Conservation (phyloP, 2,888 invertebrate genomes). For the Cheilosia scutellata region DNA sequence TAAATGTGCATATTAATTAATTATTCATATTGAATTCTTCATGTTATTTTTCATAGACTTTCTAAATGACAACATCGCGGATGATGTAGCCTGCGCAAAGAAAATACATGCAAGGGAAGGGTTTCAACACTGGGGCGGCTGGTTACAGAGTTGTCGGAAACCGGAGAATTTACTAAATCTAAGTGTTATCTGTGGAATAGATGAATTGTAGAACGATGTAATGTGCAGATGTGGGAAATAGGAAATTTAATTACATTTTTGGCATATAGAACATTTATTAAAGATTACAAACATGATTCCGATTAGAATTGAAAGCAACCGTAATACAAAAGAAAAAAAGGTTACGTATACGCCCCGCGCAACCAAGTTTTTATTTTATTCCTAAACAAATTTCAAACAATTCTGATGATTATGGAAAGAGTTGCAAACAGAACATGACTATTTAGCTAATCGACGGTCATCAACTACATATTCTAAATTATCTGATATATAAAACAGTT, state of each 20-base stretch:
- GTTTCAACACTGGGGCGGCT: conserved; percentile 81
- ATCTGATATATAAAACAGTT: too few species aligned
- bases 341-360: neutral
- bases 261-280: neutral
- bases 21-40: neutral
- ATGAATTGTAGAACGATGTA: conserved; percentile 19
- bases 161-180: conserved; percentile 60
- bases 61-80: conserved; percentile 86
- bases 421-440: too few species aligned
- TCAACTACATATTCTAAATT: too few species aligned
- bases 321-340: neutral
- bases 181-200: conserved; percentile 66
- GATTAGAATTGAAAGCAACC: too few species aligned
- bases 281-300: neutral
- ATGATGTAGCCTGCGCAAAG: conserved; percentile 87
- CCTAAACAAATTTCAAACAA: too few species aligned
- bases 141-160: conserved; percentile 56
- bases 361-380: too few species aligned
- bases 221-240: neutral
- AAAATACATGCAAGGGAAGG: conserved; percentile 86
- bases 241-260: neutral
- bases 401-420: too few species aligned
- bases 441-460: too few species aligned
- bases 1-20: neutral
- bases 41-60: conserved; percentile 84